These are phyloP conservation scores for Cinara cedri DNA, from an alignment of 2,888 invertebrate genomes.

Conservation along the genomic window DNA sequence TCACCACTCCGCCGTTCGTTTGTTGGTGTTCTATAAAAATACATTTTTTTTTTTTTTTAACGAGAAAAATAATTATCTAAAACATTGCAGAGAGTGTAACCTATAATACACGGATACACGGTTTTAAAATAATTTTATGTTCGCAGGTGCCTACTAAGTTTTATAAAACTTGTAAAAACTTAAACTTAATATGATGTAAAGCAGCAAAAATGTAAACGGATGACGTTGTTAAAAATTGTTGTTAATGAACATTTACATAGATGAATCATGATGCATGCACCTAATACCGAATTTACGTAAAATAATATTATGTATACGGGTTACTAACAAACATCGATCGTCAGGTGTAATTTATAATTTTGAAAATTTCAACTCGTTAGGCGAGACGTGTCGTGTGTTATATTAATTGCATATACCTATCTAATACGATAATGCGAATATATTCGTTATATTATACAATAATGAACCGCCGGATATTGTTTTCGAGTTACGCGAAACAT, in stretches of 20 bases:
- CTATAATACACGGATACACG: too few species aligned
- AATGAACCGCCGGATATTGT: not conserved
- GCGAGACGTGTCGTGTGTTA: not conserved
- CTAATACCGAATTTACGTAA: too few species aligned
- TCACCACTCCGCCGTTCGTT: conserved; percentile 46
- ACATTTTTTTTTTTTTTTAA: too few species aligned
- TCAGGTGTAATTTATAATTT: too few species aligned
- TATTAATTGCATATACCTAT: not conserved
- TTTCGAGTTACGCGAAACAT: not conserved
- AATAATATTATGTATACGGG: too few species aligned
- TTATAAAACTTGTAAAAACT: conserved; percentile 9
- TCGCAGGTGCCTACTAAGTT: too few species aligned
- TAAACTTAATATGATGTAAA: conserved; percentile 3
- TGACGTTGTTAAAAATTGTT: not conserved
- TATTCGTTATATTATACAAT: too few species aligned
- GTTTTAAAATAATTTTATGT: not conserved
- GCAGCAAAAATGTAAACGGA: not conserved
- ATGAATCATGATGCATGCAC: too few species aligned
- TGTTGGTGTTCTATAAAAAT: conserved; percentile 41
- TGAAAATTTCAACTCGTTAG: too few species aligned
- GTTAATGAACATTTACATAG: not conserved
- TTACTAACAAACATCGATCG: too few species aligned
- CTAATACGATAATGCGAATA: too few species aligned
- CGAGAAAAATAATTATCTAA: not conserved
- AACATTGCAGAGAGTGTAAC: too few species aligned